These are phyloP conservation scores for Gonocerus acuteangulatus DNA, from an alignment of 2,888 invertebrate species.

Conservation along the genomic window DNA sequence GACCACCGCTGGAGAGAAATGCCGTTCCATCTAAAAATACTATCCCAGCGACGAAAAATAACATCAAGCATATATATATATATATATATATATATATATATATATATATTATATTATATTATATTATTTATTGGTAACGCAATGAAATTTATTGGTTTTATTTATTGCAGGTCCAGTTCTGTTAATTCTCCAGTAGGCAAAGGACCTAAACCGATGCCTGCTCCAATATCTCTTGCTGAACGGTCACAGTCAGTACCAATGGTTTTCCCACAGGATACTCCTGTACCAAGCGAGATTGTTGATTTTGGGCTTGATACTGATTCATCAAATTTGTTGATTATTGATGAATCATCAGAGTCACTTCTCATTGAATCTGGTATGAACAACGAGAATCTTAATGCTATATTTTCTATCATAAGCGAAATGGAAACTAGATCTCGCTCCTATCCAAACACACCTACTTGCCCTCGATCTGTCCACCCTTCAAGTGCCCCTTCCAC, in stretches of 20 bases:
- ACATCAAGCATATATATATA: too few relatives aligned
- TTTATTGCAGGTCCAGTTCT: conserved; percentile 10
- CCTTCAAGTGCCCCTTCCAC: conserved; percentile 10
- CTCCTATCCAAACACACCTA: conserved; percentile 25
- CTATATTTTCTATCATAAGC: conserved; percentile 29
- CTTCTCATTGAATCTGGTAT: conserved; percentile 27
- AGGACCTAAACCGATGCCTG: conserved; percentile 3
- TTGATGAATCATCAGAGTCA: conserved; percentile 27
- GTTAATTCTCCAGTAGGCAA: conserved; percentile 18
- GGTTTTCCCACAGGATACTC: conserved; percentile 30
- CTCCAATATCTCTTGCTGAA: conserved; percentile 3
- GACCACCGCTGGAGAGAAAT: too few relatives aligned
- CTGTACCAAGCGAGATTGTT: conserved; percentile 30
- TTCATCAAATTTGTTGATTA: conserved; percentile 28
- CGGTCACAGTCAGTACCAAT: conserved; percentile 34
- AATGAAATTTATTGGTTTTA: too few relatives aligned
- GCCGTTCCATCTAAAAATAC: too few relatives aligned
- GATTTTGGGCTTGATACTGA: conserved; percentile 32
- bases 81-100: too few relatives aligned
- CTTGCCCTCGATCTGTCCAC: conserved; percentile 11
- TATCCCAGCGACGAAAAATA: too few relatives aligned
- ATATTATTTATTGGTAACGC: too few relatives aligned
- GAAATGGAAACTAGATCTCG: conserved; percentile 27
- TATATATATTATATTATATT: too few relatives aligned
- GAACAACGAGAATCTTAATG: conserved; percentile 31